A percentile compares a stretch with the other conserved stretches of the same genome.
These are phyloP conservation scores for Phenganax stokvisi DNA, from an alignment of 92 coral and sea anemone genomes.

Conservation along the genomic window DNA sequence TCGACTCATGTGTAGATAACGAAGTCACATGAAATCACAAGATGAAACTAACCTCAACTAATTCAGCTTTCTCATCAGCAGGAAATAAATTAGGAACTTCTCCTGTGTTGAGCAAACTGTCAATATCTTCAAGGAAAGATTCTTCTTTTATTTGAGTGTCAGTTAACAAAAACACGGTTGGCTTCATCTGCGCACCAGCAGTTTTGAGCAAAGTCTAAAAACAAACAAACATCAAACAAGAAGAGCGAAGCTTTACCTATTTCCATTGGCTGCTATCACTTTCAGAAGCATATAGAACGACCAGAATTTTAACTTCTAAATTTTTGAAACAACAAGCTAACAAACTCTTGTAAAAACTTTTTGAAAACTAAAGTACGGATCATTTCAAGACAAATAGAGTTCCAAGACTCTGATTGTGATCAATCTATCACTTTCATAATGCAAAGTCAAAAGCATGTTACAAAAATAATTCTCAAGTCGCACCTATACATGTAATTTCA, in stretches of 20 bases:
- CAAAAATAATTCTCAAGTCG: too few relatives aligned
- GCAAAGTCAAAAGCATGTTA: too few relatives aligned
- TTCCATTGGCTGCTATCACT: too few relatives aligned
- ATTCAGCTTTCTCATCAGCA: conserved; percentile 95
- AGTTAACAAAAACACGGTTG: conserved; percentile 89
- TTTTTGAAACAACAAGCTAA: too few relatives aligned
- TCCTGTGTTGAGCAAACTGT: conserved; percentile 96
- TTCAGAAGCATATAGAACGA: too few relatives aligned
- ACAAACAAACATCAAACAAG: neutral
- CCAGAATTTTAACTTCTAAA: too few relatives aligned
- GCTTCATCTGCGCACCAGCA: conserved; percentile 98
- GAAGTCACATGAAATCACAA: neutral
- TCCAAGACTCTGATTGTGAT: too few relatives aligned
- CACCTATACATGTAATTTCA: too few relatives aligned
- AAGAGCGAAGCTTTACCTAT: neutral
- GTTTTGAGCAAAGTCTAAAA: conserved; percentile 80
- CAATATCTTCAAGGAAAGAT: conserved; percentile 95
- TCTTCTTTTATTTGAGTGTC: conserved; percentile 99
- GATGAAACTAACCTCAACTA: conserved; percentile 63
- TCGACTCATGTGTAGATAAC: neutral
- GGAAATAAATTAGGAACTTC: conserved; percentile 98
- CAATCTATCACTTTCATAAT: too few relatives aligned
- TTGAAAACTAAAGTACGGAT: too few relatives aligned
- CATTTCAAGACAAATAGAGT: too few relatives aligned
- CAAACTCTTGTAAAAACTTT: too few relatives aligned